These are phyloP conservation scores for Pseudobourletiella spinata DNA, from an alignment of 1,140 invertebrate species.

Conservation along the genomic window DNA sequence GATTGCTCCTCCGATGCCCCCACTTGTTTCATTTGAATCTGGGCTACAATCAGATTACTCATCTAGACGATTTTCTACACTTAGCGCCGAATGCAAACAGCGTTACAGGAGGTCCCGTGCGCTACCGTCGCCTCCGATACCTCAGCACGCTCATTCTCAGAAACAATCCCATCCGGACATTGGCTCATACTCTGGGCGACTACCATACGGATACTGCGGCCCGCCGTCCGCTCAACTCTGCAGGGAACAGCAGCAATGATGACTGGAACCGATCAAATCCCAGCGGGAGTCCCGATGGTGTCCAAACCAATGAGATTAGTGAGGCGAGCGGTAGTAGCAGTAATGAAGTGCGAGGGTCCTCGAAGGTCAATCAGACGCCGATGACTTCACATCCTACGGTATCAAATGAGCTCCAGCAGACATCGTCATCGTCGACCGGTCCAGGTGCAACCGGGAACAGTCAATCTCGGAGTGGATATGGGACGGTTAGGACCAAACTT, in stretches of 20 bases:
- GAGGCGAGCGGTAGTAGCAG: no score
- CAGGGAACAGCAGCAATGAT: background rate
- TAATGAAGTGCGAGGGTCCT: background rate
- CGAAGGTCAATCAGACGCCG: background rate
- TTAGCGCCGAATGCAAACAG: background rate
- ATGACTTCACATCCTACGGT: background rate
- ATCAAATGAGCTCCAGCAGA: background rate
- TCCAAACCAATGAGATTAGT: no score
- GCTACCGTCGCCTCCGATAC: slow-evolving; percentile 41
- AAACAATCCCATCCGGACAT: slow-evolving; percentile 69
- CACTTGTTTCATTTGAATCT: slow-evolving; percentile 32
- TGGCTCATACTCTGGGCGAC: slow-evolving; percentile 56
- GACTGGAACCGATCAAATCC: background rate
- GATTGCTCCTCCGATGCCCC: slow-evolving; percentile 24
- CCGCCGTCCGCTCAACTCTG: background rate
- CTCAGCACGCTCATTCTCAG: slow-evolving; percentile 72
- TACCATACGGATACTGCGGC: background rate
- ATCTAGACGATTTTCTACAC: slow-evolving; percentile 33
- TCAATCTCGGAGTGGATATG: background rate
- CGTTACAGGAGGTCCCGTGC: background rate
- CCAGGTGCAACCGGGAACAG: background rate
- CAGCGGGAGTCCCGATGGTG: background rate
- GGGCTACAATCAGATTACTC: slow-evolving; percentile 34
- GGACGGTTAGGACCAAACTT: no score
- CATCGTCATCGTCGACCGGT: background rate